Percentiles rank a stretch among this genome's conserved stretches.
These are phyloP conservation scores for Lingula anatina DNA, from an alignment of 2,888 invertebrate genomes.

Conservation along the genomic window DNA sequence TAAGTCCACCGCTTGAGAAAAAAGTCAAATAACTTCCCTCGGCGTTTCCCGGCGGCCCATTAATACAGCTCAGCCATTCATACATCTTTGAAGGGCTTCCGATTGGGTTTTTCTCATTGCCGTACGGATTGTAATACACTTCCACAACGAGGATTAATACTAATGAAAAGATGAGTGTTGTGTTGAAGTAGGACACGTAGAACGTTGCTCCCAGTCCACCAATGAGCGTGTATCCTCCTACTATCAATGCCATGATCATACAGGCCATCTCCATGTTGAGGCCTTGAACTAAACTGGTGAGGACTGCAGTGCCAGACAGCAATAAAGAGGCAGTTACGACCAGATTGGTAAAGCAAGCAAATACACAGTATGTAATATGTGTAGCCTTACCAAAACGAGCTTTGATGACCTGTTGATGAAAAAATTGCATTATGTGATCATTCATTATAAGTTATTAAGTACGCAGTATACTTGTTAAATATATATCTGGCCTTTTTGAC, in stretches of 20 bases:
- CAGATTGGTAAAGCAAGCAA: conserved; percentile 48
- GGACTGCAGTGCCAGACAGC: too few relatives aligned
- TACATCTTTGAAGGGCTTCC: conserved; percentile 36
- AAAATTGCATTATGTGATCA: too few relatives aligned
- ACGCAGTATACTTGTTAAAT: too few relatives aligned
- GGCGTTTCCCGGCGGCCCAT: conserved; percentile 38
- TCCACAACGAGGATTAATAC: conserved; percentile 42
- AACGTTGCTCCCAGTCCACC: too few relatives aligned
- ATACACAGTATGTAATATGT: conserved; percentile 45
- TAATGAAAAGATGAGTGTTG: conserved; percentile 42
- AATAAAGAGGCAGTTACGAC: conserved; percentile 51
- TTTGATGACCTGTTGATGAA: conserved; percentile 47
- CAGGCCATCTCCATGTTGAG: conserved; percentile 44
- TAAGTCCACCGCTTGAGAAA: conserved; percentile 40
- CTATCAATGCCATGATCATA: conserved; percentile 36
- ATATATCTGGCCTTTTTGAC: too few relatives aligned
- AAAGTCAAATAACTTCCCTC: conserved; percentile 45
- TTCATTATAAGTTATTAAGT: too few relatives aligned
- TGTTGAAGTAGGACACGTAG: conserved; percentile 53
- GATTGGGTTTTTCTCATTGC: conserved; percentile 18
- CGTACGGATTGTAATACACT: conserved; percentile 33
- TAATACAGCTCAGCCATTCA: conserved; percentile 34
- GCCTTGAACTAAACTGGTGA: too few relatives aligned
- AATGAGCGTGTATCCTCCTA: conserved; percentile 50
- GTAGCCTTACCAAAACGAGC: conserved; percentile 46